Percentiles rank a stretch among this genome's conserved stretches.
Evolutionary conservation across 2,113 vertebrate species (phyloP).

Genomic region (Leucopsar rothschildi): DNA sequence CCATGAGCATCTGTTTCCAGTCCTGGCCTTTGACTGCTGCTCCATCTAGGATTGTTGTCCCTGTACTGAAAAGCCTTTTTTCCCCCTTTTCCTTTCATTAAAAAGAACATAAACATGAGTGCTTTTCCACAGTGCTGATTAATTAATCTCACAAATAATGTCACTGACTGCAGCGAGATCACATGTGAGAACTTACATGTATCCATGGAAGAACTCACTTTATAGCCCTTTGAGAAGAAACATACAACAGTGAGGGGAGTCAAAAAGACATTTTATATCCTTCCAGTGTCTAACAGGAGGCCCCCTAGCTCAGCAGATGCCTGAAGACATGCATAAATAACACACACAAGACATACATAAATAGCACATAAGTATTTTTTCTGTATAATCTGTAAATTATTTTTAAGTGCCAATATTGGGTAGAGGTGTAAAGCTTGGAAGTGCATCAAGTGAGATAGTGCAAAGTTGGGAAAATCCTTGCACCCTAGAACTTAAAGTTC

Average conservation of each 20-base stretch:
- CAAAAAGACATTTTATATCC: neutral
- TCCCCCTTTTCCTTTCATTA: neutral
- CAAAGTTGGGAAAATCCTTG: neutral
- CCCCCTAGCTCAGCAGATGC: neutral
- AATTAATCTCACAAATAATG: neutral
- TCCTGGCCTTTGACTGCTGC: neutral
- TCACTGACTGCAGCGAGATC: neutral
- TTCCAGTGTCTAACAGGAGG: neutral
- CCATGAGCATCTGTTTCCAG: neutral
- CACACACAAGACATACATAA: neutral
- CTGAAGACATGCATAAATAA: neutral
- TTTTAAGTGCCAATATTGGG: neutral
- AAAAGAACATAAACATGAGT: neutral
- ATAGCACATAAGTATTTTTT: neutral
- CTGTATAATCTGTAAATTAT: neutral
- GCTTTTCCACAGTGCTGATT: neutral
- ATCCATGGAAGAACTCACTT: neutral
- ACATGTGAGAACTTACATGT: neutral
- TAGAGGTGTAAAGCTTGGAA: neutral
- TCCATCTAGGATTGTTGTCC: neutral
- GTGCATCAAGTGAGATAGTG: neutral
- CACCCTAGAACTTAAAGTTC: neutral
- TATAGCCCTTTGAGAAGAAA: neutral
- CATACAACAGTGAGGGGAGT: neutral
- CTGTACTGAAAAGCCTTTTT: neutral